Percentiles rank a stretch among this genome's conserved stretches.
These are phyloP conservation scores for Dunckerocampus dactyliophorus DNA, from an alignment of 2,113 vertebrate genomes.

Conservation along the genomic window DNA sequence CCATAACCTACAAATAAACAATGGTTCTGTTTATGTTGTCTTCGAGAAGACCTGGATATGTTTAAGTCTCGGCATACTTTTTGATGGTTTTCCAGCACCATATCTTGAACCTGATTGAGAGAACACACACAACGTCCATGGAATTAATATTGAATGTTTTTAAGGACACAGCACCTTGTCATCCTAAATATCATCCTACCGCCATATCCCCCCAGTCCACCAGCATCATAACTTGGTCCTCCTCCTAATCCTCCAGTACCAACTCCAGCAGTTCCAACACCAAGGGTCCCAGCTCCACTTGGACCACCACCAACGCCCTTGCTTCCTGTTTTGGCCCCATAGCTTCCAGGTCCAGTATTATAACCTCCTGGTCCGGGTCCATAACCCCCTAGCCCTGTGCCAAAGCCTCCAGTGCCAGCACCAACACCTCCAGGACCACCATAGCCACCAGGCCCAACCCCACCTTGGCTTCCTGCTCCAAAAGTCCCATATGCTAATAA, in stretches of 20 bases:
- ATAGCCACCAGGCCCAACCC: slow-evolving; percentile 43
- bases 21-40: background rate
- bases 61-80: slow-evolving; percentile 44
- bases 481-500: slow-evolving; percentile 53
- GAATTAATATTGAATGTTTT: background rate
- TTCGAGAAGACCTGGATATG: background rate
- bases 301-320: slow-evolving; percentile 27
- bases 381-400: slow-evolving; percentile 33
- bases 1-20: slow-evolving; percentile 53
- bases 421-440: slow-evolving; percentile 49
- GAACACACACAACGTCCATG: background rate
- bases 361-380: slow-evolving; percentile 41
- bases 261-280: slow-evolving; percentile 36
- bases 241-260: slow-evolving; percentile 35
- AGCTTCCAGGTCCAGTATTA: slow-evolving; percentile 50
- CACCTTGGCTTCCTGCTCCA: slow-evolving; percentile 39
- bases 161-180: background rate
- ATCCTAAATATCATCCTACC: slow-evolving; percentile 27
- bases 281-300: slow-evolving; percentile 34
- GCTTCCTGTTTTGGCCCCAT: slow-evolving; percentile 33
- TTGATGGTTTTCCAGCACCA: slow-evolving; percentile 49
- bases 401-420: slow-evolving; percentile 33
- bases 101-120: slow-evolving; percentile 48
- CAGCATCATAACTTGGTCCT: slow-evolving; percentile 24
- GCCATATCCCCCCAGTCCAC: slow-evolving; percentile 39